Conservation (phyloP, 2,113 vertebrate genomes). For the Dromiciops gliroides region DNA sequence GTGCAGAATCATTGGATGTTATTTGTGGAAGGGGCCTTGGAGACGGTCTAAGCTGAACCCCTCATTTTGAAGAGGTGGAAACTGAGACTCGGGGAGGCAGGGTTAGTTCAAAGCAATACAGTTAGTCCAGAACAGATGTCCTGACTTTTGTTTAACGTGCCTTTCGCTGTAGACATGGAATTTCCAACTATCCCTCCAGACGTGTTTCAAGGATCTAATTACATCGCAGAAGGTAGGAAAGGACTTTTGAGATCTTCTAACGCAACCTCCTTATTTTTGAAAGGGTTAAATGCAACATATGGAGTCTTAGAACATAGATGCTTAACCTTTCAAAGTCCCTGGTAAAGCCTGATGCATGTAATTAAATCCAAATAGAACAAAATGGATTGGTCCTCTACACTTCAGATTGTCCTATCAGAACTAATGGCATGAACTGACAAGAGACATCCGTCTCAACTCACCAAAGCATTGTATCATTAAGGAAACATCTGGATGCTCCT, state of each 20-base stretch:
- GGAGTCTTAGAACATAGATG: neutral
- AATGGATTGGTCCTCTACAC: neutral
- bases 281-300: neutral
- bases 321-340: neutral
- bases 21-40: neutral
- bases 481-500: neutral
- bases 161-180: neutral
- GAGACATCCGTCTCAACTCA: neutral
- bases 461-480: neutral
- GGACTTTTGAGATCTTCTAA: neutral
- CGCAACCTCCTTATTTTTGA: neutral
- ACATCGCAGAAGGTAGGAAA: neutral
- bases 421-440: neutral
- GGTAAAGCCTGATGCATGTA: neutral
- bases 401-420: neutral
- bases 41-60: neutral
- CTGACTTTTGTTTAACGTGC: neutral
- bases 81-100: neutral
- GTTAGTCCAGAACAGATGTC: neutral
- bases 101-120: neutral
- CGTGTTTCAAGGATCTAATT: too few species aligned
- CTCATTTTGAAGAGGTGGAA: neutral
- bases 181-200: neutral
- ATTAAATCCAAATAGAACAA: neutral
- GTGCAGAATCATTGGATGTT: neutral